Conservation (phyloP, 2,888 invertebrate species). For the Saturnia japonica region DNA sequence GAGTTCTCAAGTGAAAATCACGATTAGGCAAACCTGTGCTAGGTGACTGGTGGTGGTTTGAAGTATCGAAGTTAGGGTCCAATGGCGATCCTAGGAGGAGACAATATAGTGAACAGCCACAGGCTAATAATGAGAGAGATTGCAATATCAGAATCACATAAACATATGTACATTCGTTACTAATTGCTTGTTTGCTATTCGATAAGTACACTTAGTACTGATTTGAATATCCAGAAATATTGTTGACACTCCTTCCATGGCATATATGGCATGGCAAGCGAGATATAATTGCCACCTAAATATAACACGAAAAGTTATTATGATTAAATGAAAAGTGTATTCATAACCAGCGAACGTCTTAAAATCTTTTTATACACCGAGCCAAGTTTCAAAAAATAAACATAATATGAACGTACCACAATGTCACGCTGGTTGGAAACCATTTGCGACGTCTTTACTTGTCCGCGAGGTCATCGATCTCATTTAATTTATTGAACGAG, state of each 20-base stretch:
- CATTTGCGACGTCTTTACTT: neutral
- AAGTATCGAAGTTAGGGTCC: no score
- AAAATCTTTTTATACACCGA: neutral
- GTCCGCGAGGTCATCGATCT: neutral
- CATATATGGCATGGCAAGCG: neutral
- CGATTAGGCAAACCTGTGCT: no score
- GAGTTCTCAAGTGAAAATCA: no score
- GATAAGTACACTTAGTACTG: neutral
- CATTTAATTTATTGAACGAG: neutral
- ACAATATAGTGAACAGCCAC: no score
- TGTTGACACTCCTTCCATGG: neutral
- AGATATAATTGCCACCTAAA: neutral
- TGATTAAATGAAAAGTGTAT: neutral
- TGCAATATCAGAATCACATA: no score
- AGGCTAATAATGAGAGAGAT: no score
- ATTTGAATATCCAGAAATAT: neutral
- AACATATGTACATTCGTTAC: no score
- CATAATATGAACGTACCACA: neutral
- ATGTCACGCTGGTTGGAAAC: neutral
- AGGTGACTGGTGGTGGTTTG: no score
- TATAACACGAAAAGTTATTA: neutral
- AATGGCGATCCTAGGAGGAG: no score
- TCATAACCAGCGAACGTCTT: neutral
- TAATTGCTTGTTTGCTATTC: neutral
- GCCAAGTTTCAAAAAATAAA: slow-evolving; percentile 8